Evolutionary conservation across 2,797 vertebrate genomes (phyloP).

Genomic region (Sebastes nivosus): DNA sequence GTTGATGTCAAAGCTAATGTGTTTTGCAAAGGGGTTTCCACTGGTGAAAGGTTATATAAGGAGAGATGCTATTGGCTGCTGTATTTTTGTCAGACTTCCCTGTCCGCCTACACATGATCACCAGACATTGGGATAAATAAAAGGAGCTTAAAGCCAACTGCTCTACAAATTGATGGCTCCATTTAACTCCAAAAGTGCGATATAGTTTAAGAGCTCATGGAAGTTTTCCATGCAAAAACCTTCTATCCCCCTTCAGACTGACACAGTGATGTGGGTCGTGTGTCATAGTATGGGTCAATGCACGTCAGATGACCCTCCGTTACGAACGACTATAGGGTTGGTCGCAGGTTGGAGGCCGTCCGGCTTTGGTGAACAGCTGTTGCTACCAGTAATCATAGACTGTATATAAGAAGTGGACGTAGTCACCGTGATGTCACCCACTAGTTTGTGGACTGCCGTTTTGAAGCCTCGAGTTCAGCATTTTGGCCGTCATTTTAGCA

Average conservation of each 20-base stretch:
- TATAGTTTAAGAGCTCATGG: not conserved
- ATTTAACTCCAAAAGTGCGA: not conserved
- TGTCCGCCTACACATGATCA: constrained; percentile 2
- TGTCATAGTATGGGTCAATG: not conserved
- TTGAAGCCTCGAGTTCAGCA: too few relatives aligned
- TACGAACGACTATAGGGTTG: not conserved
- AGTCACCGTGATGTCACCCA: too few relatives aligned
- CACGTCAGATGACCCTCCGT: not conserved
- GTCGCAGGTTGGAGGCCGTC: not conserved
- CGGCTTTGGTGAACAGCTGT: not conserved
- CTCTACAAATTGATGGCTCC: not conserved
- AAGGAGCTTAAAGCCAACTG: not conserved
- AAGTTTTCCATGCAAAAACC: not conserved
- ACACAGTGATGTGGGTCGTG: rapidly evolving
- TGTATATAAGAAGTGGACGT: too few relatives aligned
- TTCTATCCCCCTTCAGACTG: not conserved
- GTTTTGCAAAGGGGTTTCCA: constrained; percentile 39
- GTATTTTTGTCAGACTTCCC: constrained; percentile 4
- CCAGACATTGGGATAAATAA: not conserved
- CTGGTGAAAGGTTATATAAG: constrained; percentile 20
- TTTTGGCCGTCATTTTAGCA: too few relatives aligned
- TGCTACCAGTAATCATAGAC: too few relatives aligned
- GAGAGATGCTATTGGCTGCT: not conserved
- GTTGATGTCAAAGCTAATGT: constrained; percentile 56
- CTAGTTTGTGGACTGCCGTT: too few relatives aligned